Base-by-base conservation (phyloP, 2,113 vertebrate species). In the Trochalopteron elliotii region DNA sequence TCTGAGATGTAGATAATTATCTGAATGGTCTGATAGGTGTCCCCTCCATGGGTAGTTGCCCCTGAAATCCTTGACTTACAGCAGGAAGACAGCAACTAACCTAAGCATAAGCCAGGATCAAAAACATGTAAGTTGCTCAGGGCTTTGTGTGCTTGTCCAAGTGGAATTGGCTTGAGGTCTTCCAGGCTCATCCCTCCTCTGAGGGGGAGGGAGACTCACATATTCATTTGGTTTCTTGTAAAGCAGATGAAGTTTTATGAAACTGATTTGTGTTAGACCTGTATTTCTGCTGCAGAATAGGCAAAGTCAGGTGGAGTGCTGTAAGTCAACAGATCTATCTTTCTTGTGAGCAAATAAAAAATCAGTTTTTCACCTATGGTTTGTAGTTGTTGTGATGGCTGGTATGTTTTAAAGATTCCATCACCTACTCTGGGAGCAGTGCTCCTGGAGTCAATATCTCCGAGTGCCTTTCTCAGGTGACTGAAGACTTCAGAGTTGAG, bases 71-170 rank as follows among this genome's bases (percentile, higher is more conserved):
- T 63, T 87, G 44, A 39, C 33, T 49, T 91, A 72, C 24, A 59
- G 33, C 21, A 74, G 33, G 57, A 83, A 49, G 67, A 50, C 39
- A 81, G 49, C n/a, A 63, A 28, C 39, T 65, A 60, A 13, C 31
- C 39, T 75, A 52, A 76, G 15, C 35, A 30, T 89, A 35, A 80
- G 49, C 27, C 5, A 5, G 57, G 33, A 94, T 79, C 82, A 90
- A 74, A 68, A 40, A 23, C 42, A 53, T 67, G 61, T 47, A 28
- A 52, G 15, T 61, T 71, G 40, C 45, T 93, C 25, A 25, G 4
- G 12, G 42, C 27, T 2, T 1, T 0, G 0, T 5, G 2, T 11
- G 1, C 40, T 77, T 7, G 2, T 79, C 60, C 53, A 45, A 63
- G 42, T 30, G 15, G 65, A 74, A 68, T 39, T 69, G 60, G 12